phyloP scores from a whole-genome alignment of 2,888 invertebrate genomes.

The Diachrysia chrysitis region DNA sequence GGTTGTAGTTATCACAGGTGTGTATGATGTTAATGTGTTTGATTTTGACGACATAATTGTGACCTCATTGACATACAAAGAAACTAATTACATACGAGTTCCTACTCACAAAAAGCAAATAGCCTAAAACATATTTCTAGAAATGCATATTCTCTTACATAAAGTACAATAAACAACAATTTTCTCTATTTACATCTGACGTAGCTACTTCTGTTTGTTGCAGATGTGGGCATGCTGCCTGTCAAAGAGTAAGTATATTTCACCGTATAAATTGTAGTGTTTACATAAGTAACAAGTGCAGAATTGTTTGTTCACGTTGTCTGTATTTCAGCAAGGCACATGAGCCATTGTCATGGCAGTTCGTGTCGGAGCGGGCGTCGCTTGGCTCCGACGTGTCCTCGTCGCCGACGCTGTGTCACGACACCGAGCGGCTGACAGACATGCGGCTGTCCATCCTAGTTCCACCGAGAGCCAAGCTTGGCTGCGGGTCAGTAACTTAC shows the following conservation, averaged over 20 bases:
- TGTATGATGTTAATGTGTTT: no score
- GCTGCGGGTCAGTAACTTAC: constrained; percentile 91
- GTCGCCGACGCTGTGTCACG: constrained; percentile 83
- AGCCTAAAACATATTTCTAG: not conserved
- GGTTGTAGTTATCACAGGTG: not conserved
- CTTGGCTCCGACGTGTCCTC: constrained; percentile 88
- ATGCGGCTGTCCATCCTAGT: constrained; percentile 94
- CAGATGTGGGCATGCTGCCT: constrained; percentile 98
- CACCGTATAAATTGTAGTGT: constrained; percentile 34
- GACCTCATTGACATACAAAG: no score
- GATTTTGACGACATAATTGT: no score
- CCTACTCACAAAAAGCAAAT: no score
- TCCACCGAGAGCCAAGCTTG: constrained; percentile 94
- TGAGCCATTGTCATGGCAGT: constrained; percentile 95
- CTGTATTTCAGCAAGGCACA: constrained; percentile 89
- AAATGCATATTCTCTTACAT: not conserved
- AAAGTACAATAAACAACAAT: no score
- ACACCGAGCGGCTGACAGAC: constrained; percentile 89
- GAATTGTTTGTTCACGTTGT: constrained; percentile 50
- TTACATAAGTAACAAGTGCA: constrained; percentile 37
- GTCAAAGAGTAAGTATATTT: constrained; percentile 95
- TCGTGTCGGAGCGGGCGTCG: constrained; percentile 90
- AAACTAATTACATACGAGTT: no score
- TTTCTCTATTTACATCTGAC: not conserved
- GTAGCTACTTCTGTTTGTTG: constrained; percentile 76